Evolutionary conservation across 2,113 vertebrate species (phyloP).

Genomic region (Gasterosteus aculeatus): DNA sequence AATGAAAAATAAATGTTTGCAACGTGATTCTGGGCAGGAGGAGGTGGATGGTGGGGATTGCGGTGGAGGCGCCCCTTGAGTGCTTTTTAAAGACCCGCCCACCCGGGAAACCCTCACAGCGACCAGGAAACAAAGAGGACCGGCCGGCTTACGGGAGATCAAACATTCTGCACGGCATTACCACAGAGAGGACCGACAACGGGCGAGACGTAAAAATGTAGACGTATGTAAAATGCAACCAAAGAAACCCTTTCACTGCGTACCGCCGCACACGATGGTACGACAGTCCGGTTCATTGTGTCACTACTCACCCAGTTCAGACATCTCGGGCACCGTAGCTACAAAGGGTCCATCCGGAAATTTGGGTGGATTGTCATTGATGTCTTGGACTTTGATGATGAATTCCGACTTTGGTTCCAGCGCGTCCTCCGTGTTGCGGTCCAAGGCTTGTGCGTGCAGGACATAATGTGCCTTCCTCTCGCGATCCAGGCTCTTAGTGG

Average conservation of each 20-base stretch:
- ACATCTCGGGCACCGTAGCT: slow-evolving; percentile 96
- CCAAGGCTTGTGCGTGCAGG: slow-evolving; percentile 95
- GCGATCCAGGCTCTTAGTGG: slow-evolving; percentile 94
- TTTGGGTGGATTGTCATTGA: slow-evolving; percentile 97
- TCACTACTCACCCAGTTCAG: slow-evolving; percentile 92
- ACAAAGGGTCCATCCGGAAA: slow-evolving; percentile 94
- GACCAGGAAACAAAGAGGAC: slow-evolving; percentile 57
- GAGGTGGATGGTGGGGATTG: slow-evolving; percentile 56
- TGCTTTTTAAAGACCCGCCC: slow-evolving; percentile 71
- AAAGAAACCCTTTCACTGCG: slow-evolving; percentile 11
- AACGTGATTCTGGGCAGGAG: slow-evolving; percentile 43
- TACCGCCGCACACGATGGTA: slow-evolving; percentile 22
- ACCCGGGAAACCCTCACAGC: slow-evolving; percentile 59
- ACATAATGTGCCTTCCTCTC: slow-evolving; percentile 96
- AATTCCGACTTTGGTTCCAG: slow-evolving; percentile 97
- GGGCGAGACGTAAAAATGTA: too few relatives aligned
- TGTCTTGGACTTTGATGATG: slow-evolving; percentile 99
- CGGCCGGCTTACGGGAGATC: slow-evolving; percentile 55
- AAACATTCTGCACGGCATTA: slow-evolving; percentile 52
- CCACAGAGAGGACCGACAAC: slow-evolving; percentile 29
- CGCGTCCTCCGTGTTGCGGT: slow-evolving; percentile 92
- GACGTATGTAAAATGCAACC: neutral
- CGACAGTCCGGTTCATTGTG: slow-evolving; percentile 14
- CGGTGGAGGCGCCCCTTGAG: slow-evolving; percentile 61
- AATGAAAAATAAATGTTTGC: slow-evolving; percentile 59